phyloP scores from a whole-genome alignment of 2,797 vertebrate genomes.

The Vireo griseus region DNA sequence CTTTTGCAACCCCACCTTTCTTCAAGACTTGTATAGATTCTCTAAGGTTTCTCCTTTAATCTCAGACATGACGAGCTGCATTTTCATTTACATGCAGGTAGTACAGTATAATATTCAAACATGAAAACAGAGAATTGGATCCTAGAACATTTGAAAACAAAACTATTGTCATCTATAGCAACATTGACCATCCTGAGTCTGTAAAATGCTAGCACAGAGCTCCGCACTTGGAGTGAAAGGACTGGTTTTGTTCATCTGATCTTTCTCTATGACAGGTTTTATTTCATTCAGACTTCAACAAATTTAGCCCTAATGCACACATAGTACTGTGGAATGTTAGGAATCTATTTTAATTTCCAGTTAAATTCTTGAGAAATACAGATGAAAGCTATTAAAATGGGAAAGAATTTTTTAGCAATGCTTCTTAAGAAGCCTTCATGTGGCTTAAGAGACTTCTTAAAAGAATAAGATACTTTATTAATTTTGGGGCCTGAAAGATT shows the following conservation, averaged over 20 bases:
- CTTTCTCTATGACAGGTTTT: not conserved
- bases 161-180: not conserved
- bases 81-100: not conserved
- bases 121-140: not conserved
- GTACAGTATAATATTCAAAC: not conserved
- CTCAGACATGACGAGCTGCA: not conserved
- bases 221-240: not conserved
- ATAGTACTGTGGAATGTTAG: not conserved
- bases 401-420: not conserved
- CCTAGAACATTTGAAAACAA: not conserved
- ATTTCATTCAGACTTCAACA: not conserved
- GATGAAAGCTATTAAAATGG: not conserved
- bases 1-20: not conserved
- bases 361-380: not conserved
- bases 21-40: not conserved
- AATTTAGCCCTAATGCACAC: not conserved
- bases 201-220: not conserved
- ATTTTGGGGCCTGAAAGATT: not conserved
- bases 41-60: not conserved
- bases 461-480: not conserved
- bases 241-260: not conserved
- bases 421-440: not conserved
- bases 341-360: not conserved
- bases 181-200: not conserved
- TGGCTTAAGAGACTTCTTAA: not conserved